phyloP scores from a whole-genome alignment of 2,113 vertebrate species.

The Psilopsiagon aurifrons region DNA sequence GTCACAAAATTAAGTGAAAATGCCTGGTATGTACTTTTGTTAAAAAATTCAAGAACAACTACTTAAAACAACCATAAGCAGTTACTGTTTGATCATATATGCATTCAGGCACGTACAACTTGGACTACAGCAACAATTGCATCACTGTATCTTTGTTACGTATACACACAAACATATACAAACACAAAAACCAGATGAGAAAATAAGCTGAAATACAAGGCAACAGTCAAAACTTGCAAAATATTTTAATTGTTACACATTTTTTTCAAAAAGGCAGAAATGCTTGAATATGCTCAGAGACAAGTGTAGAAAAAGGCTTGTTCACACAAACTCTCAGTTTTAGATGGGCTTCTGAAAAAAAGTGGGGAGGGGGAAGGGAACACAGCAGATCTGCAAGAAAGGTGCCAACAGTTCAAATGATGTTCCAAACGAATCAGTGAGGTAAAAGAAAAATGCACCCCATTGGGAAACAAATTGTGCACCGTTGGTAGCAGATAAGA shows the following conservation, averaged over 20 bases:
- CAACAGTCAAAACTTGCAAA: neutral
- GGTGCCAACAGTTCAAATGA: neutral
- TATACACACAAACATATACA: neutral
- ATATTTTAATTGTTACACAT: neutral
- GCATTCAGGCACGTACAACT: neutral
- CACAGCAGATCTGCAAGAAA: neutral
- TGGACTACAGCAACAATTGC: neutral
- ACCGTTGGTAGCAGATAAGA: neutral
- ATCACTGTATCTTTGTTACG: neutral
- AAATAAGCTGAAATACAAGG: neutral
- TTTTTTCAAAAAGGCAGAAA: neutral
- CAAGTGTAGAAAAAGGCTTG: neutral
- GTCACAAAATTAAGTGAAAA: neutral
- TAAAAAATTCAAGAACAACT: neutral
- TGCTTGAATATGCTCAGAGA: neutral
- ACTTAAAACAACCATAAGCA: neutral
- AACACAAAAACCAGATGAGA: neutral
- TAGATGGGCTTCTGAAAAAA: neutral
- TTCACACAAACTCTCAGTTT: neutral
- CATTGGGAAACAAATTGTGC: neutral
- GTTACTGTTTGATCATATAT: neutral
- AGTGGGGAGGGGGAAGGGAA: neutral
- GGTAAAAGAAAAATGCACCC: neutral
- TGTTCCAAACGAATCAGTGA: neutral
- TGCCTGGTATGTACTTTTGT: neutral